Percentiles rank a stretch among this genome's conserved stretches.
Evolutionary conservation across 37 sponge, comb jelly and placozoan species (phyloP).

Genomic region (Petrosia ficiformis): DNA sequence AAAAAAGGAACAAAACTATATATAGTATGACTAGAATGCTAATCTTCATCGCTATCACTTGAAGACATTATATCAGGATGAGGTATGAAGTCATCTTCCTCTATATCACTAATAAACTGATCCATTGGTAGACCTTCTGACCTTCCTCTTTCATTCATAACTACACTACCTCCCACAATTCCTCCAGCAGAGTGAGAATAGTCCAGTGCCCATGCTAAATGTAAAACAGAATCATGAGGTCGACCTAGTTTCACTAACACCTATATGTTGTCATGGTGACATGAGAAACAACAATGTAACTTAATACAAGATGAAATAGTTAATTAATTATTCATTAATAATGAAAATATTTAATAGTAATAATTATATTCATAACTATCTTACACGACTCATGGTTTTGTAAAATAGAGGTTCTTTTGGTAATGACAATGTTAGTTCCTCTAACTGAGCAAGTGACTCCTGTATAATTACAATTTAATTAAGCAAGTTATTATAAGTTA

Average conservation of each 20-base stretch:
- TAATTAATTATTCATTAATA: too few relatives aligned
- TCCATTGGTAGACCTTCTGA: neutral
- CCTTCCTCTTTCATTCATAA: too few relatives aligned
- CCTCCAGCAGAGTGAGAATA: neutral
- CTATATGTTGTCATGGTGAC: constrained; percentile 10
- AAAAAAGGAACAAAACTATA: too few relatives aligned
- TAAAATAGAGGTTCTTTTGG: constrained; percentile 82
- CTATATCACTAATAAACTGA: neutral
- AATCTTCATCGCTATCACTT: too few relatives aligned
- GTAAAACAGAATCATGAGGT: constrained; percentile 70
- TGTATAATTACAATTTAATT: constrained; percentile 25
- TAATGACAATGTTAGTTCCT: constrained; percentile 48
- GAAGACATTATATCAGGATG: neutral
- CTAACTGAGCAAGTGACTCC: constrained; percentile 79
- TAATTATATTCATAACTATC: constrained; percentile 1
- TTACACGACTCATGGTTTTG: constrained; percentile 82
- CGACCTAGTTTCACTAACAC: constrained; percentile 50
- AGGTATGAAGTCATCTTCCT: neutral
- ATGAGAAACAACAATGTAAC: neutral
- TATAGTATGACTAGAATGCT: too few relatives aligned
- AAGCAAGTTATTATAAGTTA: neutral
- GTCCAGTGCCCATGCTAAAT: constrained; percentile 82
- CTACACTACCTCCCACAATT: neutral
- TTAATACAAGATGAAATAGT: too few relatives aligned
- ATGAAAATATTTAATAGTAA: neutral